These are phyloP conservation scores for Bombus superbus DNA, from an alignment of 1,140 invertebrate species.

Conservation along the genomic window DNA sequence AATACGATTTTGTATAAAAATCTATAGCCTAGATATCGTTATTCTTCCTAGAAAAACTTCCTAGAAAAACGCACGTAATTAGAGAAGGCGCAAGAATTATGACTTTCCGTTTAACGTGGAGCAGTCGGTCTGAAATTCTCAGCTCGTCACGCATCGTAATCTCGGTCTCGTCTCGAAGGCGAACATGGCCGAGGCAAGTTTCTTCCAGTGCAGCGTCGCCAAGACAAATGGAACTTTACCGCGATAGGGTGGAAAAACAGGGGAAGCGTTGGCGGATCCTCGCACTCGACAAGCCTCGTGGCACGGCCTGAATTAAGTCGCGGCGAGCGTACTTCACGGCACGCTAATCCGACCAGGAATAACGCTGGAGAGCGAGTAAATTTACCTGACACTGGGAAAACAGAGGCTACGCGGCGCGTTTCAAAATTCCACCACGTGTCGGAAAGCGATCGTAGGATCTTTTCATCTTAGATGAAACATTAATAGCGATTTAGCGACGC, in stretches of 20 bases:
- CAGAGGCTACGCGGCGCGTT: slow-evolving; percentile 24
- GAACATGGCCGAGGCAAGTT: background rate
- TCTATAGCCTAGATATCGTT: too few relatives aligned
- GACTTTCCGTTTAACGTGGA: too few relatives aligned
- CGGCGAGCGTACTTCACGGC: slow-evolving; percentile 7
- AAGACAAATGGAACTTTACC: slow-evolving; percentile 34
- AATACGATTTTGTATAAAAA: too few relatives aligned
- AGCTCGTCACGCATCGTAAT: background rate
- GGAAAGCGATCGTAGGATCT: background rate
- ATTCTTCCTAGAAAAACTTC: too few relatives aligned
- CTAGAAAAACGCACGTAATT: too few relatives aligned
- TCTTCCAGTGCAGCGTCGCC: too few relatives aligned
- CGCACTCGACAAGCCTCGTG: background rate
- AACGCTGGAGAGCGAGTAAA: slow-evolving; percentile 37
- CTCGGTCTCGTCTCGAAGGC: background rate
- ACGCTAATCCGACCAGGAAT: slow-evolving; percentile 31
- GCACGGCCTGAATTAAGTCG: slow-evolving; percentile 37
- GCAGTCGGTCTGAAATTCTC: background rate
- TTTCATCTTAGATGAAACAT: background rate
- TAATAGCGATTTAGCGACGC: slow-evolving; percentile 3
- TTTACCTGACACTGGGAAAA: slow-evolving; percentile 54
- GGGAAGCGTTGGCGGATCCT: background rate
- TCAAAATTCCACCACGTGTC: slow-evolving; percentile 14
- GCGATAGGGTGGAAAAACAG: slow-evolving; percentile 14
- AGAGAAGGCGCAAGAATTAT: too few relatives aligned